Conservation (phyloP, 1,140 invertebrate genomes). For the Halictus rubicundus region DNA sequence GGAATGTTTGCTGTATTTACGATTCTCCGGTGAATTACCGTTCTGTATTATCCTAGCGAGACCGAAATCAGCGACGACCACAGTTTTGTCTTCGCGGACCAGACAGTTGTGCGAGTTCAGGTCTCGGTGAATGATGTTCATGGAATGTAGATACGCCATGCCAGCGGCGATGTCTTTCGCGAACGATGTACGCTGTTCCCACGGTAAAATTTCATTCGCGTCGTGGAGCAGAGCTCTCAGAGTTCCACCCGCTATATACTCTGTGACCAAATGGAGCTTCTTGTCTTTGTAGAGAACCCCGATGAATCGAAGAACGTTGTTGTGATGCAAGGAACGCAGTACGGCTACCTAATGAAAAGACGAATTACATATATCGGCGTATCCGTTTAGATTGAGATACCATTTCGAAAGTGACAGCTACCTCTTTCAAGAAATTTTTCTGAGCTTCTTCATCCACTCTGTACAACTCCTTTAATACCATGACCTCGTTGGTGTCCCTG, state of each 20-base stretch:
- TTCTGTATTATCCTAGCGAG: slow-evolving; percentile 91
- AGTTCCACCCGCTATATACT: slow-evolving; percentile 95
- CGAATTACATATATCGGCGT: not conserved
- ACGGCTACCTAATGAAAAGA: slow-evolving; percentile 88
- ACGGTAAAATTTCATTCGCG: slow-evolving; percentile 85
- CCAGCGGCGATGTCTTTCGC: slow-evolving; percentile 95
- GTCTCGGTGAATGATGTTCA: slow-evolving; percentile 97
- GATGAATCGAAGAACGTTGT: slow-evolving; percentile 94
- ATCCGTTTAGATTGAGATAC: too few relatives aligned
- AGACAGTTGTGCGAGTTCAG: slow-evolving; percentile 98
- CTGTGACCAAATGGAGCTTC: slow-evolving; percentile 94
- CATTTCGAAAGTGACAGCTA: slow-evolving; percentile 69
- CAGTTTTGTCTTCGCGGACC: slow-evolving; percentile 93
- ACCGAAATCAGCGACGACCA: slow-evolving; percentile 97
- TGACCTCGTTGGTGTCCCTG: slow-evolving; percentile 93
- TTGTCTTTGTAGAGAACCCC: slow-evolving; percentile 97
- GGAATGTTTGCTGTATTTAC: slow-evolving; percentile 73
- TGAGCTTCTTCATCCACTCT: slow-evolving; percentile 96
- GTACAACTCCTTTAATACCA: slow-evolving; percentile 97
- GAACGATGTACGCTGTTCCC: slow-evolving; percentile 91
- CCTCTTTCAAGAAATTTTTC: slow-evolving; percentile 96
- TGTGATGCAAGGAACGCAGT: slow-evolving; percentile 91
- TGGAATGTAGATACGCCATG: slow-evolving; percentile 95
- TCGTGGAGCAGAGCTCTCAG: slow-evolving; percentile 92
- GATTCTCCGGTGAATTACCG: slow-evolving; percentile 73